Conservation (phyloP, 1,140 invertebrate species). For the Papilio xuthus region DNA sequence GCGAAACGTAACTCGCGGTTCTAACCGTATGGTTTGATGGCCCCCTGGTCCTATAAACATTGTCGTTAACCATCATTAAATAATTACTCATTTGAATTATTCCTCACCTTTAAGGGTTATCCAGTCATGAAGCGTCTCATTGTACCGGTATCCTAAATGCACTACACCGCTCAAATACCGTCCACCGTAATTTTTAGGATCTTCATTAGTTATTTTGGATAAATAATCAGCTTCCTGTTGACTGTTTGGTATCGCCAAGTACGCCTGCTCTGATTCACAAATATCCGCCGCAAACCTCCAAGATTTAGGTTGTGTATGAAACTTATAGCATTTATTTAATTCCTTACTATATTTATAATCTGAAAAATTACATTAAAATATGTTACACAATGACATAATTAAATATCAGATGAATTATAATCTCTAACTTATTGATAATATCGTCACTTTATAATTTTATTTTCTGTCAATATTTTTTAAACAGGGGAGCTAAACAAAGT, state of each 20-base stretch:
- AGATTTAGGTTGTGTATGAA: conserved; percentile 51
- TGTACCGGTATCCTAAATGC: conserved; percentile 45
- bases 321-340: conserved; percentile 58
- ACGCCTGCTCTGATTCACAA: conserved; percentile 56
- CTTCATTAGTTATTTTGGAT: conserved; percentile 42
- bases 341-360: conserved; percentile 47
- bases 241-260: conserved; percentile 58
- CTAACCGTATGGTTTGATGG: too few relatives aligned
- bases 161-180: conserved; percentile 46
- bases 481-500: too few relatives aligned
- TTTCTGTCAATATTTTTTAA: too few relatives aligned
- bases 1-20: too few relatives aligned
- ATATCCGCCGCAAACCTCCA: conserved; percentile 55
- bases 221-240: conserved; percentile 50
- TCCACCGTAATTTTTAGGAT: conserved; percentile 46
- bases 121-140: conserved; percentile 49
- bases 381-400: too few relatives aligned
- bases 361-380: conserved; percentile 36
- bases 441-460: too few relatives aligned
- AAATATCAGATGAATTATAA: too few relatives aligned
- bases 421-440: too few relatives aligned
- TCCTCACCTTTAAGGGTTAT: conserved; percentile 48
- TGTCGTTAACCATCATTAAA: too few relatives aligned
- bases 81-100: too few relatives aligned
- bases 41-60: too few relatives aligned